Base-by-base conservation (phyloP, 2,797 vertebrate genomes). In the Telmatherina bonti region DNA sequence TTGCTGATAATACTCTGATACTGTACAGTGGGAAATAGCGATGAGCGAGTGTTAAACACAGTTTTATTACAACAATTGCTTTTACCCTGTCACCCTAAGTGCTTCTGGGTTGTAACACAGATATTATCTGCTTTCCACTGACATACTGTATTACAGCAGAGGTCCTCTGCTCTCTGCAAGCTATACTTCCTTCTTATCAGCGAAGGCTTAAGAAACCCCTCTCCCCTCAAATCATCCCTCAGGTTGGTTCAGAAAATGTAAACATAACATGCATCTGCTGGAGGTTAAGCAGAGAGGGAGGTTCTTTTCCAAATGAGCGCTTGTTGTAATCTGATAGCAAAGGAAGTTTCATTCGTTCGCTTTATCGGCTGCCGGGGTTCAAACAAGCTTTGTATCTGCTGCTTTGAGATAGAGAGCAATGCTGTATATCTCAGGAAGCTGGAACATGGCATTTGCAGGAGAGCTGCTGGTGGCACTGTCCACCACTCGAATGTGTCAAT, bases 321-420 rank as follows among this genome's bases (percentile, higher is more conserved):
- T 83, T 73, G 78, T 83, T 84, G 75, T 81, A 82, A 89, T 92
- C 86, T 86, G 90, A 91, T 89, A 61, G 78, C 0, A 52, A 72
- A 75, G 58, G 76, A 77, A 73, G 77, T 59, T 83, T 74, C 74
- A 77, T 84, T 89, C 85, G 76, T 63, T 77, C 74, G 64, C 36
- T 82, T 90, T 90, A 91, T 92, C 85, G 13, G 30, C 76, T 70
- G 79, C 51, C 59, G 24, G 20, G 67, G 74, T 83, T 89, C 73
- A 88, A 81, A 87, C 62, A 16, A 72, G 76, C 70, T 76, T 54
- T 29, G 26, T 75, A 78, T 88, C 88, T 89, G 89, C 79, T 73
- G 29, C 79, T 85, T 79, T 82, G 70, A 86, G 86, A 92, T 90
- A 91, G 53, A 72, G 61, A 67, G 82, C 72, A 58, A 74, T 78